Percentiles rank a stretch among this genome's conserved stretches.
phyloP scores from a whole-genome alignment of 2,113 vertebrate species.

The Pedionomus torquatus region DNA sequence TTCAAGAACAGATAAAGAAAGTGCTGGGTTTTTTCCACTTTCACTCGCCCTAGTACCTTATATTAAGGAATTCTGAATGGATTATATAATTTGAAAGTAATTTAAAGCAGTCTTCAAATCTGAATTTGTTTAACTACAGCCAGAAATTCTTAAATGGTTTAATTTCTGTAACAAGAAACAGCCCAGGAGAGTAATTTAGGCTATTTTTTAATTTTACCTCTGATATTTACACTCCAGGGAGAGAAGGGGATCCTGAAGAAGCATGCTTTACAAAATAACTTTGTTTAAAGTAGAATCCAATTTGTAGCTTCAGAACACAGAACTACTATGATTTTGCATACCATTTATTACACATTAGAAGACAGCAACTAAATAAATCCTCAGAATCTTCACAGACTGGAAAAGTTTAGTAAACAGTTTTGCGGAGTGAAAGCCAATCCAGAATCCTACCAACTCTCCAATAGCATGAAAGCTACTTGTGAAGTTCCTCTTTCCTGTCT shows the following conservation, averaged over 20 bases:
- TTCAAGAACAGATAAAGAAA: background rate
- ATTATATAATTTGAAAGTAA: background rate
- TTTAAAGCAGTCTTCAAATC: background rate
- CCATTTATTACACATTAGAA: background rate
- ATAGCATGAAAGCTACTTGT: background rate
- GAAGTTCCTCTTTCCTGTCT: background rate
- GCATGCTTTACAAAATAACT: background rate
- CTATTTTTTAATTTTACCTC: slow-evolving; percentile 4
- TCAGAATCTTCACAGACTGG: background rate
- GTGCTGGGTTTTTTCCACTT: background rate
- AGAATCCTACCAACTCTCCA: background rate
- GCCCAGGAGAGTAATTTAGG: background rate
- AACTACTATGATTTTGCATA: background rate
- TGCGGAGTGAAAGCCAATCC: background rate
- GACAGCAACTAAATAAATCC: background rate
- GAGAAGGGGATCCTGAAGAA: background rate
- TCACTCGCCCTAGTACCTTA: background rate
- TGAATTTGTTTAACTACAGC: slow-evolving; percentile 17
- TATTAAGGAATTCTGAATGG: background rate
- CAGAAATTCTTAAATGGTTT: slow-evolving; percentile 12
- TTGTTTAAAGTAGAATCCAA: background rate
- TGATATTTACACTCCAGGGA: background rate
- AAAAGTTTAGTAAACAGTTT: background rate
- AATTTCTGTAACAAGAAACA: slow-evolving; percentile 16
- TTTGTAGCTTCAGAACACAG: background rate